Evolutionary conservation across 2,113 vertebrate genomes (phyloP).

Genomic region (Emydura subglobosa): DNA sequence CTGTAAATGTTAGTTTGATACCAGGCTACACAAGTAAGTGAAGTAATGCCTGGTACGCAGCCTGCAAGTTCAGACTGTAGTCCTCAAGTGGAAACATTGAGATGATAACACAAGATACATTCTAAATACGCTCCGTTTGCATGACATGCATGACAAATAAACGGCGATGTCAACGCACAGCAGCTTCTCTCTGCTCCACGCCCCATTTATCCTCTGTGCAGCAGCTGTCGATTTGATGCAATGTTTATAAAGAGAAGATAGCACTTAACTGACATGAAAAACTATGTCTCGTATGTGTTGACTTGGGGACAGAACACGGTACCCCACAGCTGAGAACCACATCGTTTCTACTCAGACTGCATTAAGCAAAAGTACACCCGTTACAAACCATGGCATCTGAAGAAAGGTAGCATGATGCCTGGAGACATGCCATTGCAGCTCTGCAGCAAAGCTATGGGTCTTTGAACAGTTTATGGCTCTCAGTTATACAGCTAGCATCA

Average conservation of each 20-base stretch:
- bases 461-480: conserved; percentile 29
- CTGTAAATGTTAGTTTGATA: rapidly evolving
- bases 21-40: not conserved
- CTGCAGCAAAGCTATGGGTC: not conserved
- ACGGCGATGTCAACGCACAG: not conserved
- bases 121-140: rapidly evolving
- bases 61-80: not conserved
- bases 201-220: not conserved
- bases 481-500: not conserved
- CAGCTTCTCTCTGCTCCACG: not conserved
- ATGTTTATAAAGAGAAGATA: not conserved
- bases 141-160: not conserved
- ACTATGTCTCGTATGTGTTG: not conserved
- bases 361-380: rapidly evolving
- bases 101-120: not conserved
- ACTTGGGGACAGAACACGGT: not conserved
- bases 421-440: not conserved
- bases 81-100: not conserved
- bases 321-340: not conserved
- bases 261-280: not conserved
- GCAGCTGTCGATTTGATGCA: not conserved
- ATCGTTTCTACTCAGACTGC: not conserved
- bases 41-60: not conserved
- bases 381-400: not conserved
- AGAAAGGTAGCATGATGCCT: conserved; percentile 26